Evolutionary conservation across 2,888 invertebrate genomes (phyloP).

Genomic region (Synergus laeviventris): DNA sequence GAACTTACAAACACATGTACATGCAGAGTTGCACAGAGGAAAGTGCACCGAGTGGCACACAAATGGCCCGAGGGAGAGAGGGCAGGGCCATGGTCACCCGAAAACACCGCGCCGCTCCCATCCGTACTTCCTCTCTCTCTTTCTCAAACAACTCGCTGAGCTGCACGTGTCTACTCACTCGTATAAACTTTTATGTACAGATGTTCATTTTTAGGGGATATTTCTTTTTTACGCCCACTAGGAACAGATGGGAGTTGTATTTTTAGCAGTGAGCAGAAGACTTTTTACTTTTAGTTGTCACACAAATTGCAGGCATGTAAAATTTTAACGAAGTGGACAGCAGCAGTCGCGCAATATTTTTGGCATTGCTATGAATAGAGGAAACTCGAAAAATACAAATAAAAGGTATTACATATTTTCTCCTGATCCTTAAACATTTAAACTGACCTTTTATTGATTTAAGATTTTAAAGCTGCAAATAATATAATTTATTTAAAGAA

Average conservation of each 20-base stretch:
- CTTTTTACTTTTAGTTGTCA: not conserved
- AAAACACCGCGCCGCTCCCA: constrained; percentile 67
- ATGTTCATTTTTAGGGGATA: constrained; percentile 36
- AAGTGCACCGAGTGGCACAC: constrained; percentile 63
- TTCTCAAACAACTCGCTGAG: constrained; percentile 52
- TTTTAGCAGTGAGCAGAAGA: constrained; percentile 15
- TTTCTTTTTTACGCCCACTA: constrained; percentile 33
- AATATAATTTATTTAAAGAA: not conserved
- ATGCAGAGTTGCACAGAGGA: not conserved
- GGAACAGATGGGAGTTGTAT: constrained; percentile 35
- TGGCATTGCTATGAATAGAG: no score
- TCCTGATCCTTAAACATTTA: no score
- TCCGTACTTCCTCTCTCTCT: constrained; percentile 52
- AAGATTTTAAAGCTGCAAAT: no score
- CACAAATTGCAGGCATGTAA: no score
- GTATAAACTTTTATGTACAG: constrained; percentile 23
- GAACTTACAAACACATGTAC: constrained; percentile 14
- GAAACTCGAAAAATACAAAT: no score
- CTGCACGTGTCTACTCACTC: constrained; percentile 43
- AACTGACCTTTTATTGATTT: no score
- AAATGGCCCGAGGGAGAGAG: constrained; percentile 61
- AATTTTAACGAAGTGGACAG: no score
- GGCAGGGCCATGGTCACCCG: constrained; percentile 74
- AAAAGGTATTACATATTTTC: no score
- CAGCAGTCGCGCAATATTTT: no score